These are phyloP conservation scores for Uloborus plumipes DNA, from an alignment of 2,888 invertebrate species.

Conservation along the genomic window DNA sequence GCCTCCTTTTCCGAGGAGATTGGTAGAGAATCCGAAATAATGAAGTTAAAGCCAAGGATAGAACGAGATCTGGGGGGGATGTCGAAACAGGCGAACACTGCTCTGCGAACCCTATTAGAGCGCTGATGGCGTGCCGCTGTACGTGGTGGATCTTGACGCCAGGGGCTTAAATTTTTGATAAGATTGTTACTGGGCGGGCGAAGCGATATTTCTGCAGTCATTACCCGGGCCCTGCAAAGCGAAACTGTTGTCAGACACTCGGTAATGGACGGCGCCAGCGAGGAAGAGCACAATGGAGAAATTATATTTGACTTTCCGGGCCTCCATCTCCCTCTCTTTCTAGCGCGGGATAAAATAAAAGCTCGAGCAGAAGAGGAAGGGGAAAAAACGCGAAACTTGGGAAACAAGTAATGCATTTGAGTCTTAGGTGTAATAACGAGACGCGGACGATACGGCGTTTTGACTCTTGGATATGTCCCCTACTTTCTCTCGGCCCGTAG, in stretches of 20 bases:
- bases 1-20: slow-evolving; percentile 59
- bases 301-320: slow-evolving; percentile 58
- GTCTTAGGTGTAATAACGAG: slow-evolving; percentile 60
- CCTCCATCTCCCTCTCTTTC: slow-evolving; percentile 41
- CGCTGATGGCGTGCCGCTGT: slow-evolving; percentile 62
- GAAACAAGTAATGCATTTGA: slow-evolving; percentile 43
- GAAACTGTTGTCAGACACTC: slow-evolving; percentile 63
- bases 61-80: slow-evolving; percentile 46
- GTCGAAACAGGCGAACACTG: slow-evolving; percentile 35
- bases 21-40: slow-evolving; percentile 62
- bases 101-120: slow-evolving; percentile 63
- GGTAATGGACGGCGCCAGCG: slow-evolving; percentile 62
- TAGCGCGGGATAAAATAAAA: slow-evolving; percentile 46
- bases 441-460: slow-evolving; percentile 48
- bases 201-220: slow-evolving; percentile 65
- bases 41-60: slow-evolving; percentile 63
- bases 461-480: slow-evolving; percentile 23
- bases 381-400: slow-evolving; percentile 22
- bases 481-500: neutral
- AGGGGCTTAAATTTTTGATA: slow-evolving; percentile 63
- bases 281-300: slow-evolving; percentile 62
- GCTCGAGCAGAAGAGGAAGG: slow-evolving; percentile 24
- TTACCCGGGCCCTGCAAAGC: slow-evolving; percentile 60
- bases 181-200: slow-evolving; percentile 65
- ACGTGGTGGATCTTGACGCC: slow-evolving; percentile 61